A percentile compares a stretch with the other conserved stretches of the same genome.
These are phyloP conservation scores for Goniozus legneri DNA, from an alignment of 1,140 invertebrate genomes.

Conservation along the genomic window DNA sequence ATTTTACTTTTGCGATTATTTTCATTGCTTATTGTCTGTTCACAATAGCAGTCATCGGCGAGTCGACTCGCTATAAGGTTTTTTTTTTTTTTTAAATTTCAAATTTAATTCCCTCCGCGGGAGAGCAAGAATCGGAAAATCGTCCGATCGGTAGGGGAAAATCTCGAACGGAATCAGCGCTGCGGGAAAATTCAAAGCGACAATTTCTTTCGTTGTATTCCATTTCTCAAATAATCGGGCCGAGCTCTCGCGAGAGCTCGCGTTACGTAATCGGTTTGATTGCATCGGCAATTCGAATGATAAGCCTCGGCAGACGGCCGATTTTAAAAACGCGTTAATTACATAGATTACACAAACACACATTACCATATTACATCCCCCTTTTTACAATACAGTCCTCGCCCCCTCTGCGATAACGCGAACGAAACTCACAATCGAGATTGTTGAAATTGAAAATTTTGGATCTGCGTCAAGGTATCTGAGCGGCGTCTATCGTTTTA, in stretches of 20 bases:
- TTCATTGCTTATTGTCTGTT: slow-evolving; percentile 55
- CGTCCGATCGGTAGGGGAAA: slow-evolving; percentile 3
- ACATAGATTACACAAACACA: slow-evolving; percentile 14
- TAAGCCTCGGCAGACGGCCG: slow-evolving; percentile 21
- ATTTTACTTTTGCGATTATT: too few relatives aligned
- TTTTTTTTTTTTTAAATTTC: background rate
- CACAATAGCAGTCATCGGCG: slow-evolving; percentile 51
- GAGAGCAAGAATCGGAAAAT: background rate
- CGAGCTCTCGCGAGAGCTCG: slow-evolving; percentile 22
- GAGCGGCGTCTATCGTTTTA: too few relatives aligned
- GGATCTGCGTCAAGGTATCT: too few relatives aligned
- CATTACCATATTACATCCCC: too few relatives aligned
- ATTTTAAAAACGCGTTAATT: too few relatives aligned
- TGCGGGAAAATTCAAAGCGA: too few relatives aligned
- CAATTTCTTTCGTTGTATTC: slow-evolving; percentile 31
- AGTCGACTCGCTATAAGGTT: slow-evolving; percentile 27
- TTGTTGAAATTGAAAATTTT: too few relatives aligned
- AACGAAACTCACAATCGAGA: too few relatives aligned
- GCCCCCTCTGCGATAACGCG: too few relatives aligned
- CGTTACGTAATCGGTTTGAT: slow-evolving; percentile 36
- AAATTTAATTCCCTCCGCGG: background rate
- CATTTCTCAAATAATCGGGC: slow-evolving; percentile 17
- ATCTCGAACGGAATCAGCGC: slow-evolving; percentile 4
- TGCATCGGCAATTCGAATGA: slow-evolving; percentile 48
- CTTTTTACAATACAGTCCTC: too few relatives aligned